Percentiles rank a stretch among this genome's conserved stretches.
These are phyloP conservation scores for Andrena praecox DNA, from an alignment of 2,888 invertebrate genomes.

Conservation along the genomic window DNA sequence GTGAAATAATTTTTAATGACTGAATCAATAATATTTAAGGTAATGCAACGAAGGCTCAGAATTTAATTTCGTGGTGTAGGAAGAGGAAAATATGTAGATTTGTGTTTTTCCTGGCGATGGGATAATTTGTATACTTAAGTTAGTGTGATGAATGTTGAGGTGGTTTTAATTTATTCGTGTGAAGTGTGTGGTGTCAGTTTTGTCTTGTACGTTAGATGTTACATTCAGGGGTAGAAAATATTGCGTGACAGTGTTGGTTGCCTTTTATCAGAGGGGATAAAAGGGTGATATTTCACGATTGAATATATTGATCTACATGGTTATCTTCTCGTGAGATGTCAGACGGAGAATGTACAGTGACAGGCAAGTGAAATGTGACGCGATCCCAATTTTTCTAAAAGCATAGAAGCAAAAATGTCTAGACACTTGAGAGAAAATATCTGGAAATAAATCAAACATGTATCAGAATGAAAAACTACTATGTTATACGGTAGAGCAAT, in stretches of 20 bases:
- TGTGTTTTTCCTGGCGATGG: no score
- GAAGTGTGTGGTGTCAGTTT: not conserved
- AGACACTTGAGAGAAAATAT: no score
- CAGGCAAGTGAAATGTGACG: not conserved
- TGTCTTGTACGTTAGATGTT: not conserved
- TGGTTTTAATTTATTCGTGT: no score
- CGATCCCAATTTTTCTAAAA: not conserved
- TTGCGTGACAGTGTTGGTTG: no score
- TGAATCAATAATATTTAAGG: no score
- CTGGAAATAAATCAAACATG: not conserved
- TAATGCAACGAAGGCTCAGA: no score
- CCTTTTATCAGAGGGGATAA: not conserved
- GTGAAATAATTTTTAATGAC: no score
- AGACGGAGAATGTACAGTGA: constrained; percentile 6
- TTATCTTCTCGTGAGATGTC: not conserved
- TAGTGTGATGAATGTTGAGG: no score
- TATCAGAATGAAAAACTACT: not conserved
- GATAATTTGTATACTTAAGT: no score
- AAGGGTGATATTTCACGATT: not conserved
- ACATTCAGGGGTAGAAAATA: not conserved
- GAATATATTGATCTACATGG: constrained; percentile 6
- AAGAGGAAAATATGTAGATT: no score
- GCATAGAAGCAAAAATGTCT: not conserved
- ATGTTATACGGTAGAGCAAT: not conserved
- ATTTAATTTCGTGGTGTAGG: no score